Base-by-base conservation (phyloP, 2,888 invertebrate species). In the Drosophila mimica region DNA sequence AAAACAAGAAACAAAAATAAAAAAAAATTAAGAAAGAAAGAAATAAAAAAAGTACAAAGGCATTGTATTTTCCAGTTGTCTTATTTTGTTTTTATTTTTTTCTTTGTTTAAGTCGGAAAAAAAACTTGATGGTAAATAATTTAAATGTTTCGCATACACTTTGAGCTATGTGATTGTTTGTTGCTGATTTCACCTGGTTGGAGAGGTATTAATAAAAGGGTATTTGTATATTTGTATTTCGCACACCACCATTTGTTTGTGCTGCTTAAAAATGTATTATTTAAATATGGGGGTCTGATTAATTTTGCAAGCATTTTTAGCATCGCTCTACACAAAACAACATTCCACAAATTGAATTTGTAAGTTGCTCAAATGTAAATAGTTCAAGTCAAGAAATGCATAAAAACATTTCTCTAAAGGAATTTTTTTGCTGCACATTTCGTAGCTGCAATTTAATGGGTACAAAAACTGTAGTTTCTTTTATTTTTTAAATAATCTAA, bases 101-200 rank as follows among this genome's bases (percentile, higher is more conserved):
- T 31, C 49, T 51, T 65, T 59, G 59, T 49, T 66, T 62, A 60
- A 71, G 68, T 59, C 43, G 61, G 60, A 38, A 76, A 68, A 68
- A 30, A 83, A 88, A 82, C 64, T 80, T 85, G 71, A 71, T 74
- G 83, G 70, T 83, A 79, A 83, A 88, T 85, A 81, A 69, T 81
- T 82, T 64, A 82, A 85, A 71, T 73, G 81, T 59, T 84, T 79
- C 74, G 69, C 72, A 72, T 68, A 78, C 59, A 73, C 64, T 66
- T 67, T 60, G 25, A 51, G 36, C 34, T 67, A 52, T 70, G 60
- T 57, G 54, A 53, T 7, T 34, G 49, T 43, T 31, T 64, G 38
- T 48, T 71, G 60, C 60, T 46, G 48, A 61, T 65, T 49, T 43
- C 57, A 51, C 38, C 60, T 70, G 33, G n/a, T 8, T 13, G 9